Conservation (phyloP, 2,888 invertebrate species). For the Sthenelais limicola region DNA sequence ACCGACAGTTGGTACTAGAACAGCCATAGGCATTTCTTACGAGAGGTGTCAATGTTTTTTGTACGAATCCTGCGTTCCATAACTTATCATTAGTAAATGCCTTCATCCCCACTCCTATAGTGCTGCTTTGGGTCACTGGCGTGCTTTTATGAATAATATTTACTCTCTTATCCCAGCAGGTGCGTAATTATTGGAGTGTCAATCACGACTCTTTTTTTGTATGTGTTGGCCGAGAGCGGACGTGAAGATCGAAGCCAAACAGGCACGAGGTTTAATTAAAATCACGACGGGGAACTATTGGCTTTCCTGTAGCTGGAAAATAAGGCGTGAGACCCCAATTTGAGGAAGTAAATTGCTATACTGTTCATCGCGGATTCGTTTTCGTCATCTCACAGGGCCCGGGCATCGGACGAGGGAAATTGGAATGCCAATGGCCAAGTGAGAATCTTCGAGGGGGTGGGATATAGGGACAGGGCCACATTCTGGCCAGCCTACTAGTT, state of each 20-base stretch:
- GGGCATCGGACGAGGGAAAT: constrained; percentile 16
- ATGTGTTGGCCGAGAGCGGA: too few relatives aligned
- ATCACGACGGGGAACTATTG: background rate
- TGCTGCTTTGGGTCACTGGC: constrained; percentile 9
- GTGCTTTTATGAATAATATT: constrained; percentile 34
- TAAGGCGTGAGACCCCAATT: constrained; percentile 27
- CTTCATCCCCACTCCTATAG: constrained; percentile 5
- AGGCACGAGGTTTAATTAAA: constrained; percentile 24
- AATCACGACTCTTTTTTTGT: constrained; percentile 12
- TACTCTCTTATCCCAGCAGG: constrained; percentile 33
- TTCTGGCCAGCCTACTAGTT: too few relatives aligned
- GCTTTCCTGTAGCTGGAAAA: constrained; percentile 10
- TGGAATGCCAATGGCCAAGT: constrained; percentile 23
- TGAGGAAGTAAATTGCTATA: constrained; percentile 34
- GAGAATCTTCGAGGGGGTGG: background rate
- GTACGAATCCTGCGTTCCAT: too few relatives aligned
- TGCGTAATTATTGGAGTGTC: constrained; percentile 30
- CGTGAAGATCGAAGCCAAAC: constrained; percentile 19
- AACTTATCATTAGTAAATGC: constrained; percentile 34
- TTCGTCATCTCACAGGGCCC: constrained; percentile 18
- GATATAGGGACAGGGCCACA: background rate
- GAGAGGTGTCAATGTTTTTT: too few relatives aligned
- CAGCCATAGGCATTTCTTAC: too few relatives aligned
- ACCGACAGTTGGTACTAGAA: too few relatives aligned
- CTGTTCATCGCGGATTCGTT: constrained; percentile 34